Evolutionary conservation across 2,797 vertebrate species (phyloP), one percentile per base, ranked within the genome.

Genomic region (Rhabdomys pumilio): DNA sequence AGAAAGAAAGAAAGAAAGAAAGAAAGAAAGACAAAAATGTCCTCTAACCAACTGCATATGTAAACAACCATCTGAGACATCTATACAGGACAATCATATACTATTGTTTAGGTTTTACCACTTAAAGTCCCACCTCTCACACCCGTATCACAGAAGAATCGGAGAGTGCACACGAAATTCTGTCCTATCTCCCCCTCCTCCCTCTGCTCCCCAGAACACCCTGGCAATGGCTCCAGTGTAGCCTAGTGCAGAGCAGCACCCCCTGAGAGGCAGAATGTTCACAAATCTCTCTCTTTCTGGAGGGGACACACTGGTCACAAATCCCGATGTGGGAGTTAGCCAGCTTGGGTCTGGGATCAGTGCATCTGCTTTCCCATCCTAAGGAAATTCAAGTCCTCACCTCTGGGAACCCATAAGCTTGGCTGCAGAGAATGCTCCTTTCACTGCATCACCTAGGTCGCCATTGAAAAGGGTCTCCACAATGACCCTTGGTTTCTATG

Each of bases 241-340:
- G 1, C 24, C 47, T 4, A 29, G 61, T 29, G 12, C 47, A 69
- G 26, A 11, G 38, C 14, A 63, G 31, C 69, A 31, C 11, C 34
- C 9, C 50, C 19, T 8, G 3, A 31, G n/a, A 41, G n/a, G n/a
- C 76, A 80, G 44, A 38, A 80, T 3, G 13, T 8, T 50, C 3
- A 44, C 24, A 10, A 34, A 17, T 14, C 19, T 29, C 19, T 34
- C 82, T 86, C 15, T 12, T 7, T 53, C n/a, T 24, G 9, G 5
- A 55, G 29, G 3, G 2, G 12, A 20, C 15, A 65, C 13, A 20
- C 0, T 6, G 38, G 5, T 29, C 73, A 57, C 1, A 10, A 53
- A 14, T 4, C 44, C 12, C 0, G 13, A 88, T 38, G 19, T 0
- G 0, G 2, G 29, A 63, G 55, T 24, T n/a, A 61, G 10, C 17